Percentiles rank a stretch among this genome's conserved stretches.
Evolutionary conservation across 2,888 invertebrate genomes (phyloP).

Genomic region (Melangyna quadrimaculata): DNA sequence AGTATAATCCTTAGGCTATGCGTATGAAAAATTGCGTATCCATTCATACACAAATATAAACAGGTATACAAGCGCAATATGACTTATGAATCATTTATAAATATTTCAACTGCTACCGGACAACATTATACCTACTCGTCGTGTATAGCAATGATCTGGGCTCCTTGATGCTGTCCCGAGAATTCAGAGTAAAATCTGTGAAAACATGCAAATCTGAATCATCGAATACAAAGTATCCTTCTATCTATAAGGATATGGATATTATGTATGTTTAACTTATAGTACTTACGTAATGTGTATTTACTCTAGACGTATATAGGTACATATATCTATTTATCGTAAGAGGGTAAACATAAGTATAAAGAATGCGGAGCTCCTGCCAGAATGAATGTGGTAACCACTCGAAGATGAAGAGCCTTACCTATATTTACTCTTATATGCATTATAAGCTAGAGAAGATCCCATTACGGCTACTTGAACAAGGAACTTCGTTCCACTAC

Average conservation of each 20-base stretch:
- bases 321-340: background rate
- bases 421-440: conserved; percentile 48
- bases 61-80: background rate
- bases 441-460: conserved; percentile 66
- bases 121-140: no score
- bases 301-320: background rate
- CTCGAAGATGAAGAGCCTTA: conserved; percentile 61
- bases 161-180: background rate
- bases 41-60: background rate
- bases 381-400: conserved; percentile 56
- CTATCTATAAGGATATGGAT: background rate
- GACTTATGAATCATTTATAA: conserved; percentile 60
- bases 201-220: conserved; percentile 39
- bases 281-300: background rate
- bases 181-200: conserved; percentile 2
- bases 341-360: conserved; percentile 39
- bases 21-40: conserved; percentile 31
- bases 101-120: conserved; percentile 43
- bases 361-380: conserved; percentile 12
- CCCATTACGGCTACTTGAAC: conserved; percentile 64
- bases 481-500: conserved; percentile 60
- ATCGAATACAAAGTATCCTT: conserved; percentile 23
- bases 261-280: no score
- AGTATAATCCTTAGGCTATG: conserved; percentile 11
- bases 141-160: background rate